Evolutionary conservation across 2,888 invertebrate species (phyloP).

Genomic region (Caenorhabditis drosophilae): DNA sequence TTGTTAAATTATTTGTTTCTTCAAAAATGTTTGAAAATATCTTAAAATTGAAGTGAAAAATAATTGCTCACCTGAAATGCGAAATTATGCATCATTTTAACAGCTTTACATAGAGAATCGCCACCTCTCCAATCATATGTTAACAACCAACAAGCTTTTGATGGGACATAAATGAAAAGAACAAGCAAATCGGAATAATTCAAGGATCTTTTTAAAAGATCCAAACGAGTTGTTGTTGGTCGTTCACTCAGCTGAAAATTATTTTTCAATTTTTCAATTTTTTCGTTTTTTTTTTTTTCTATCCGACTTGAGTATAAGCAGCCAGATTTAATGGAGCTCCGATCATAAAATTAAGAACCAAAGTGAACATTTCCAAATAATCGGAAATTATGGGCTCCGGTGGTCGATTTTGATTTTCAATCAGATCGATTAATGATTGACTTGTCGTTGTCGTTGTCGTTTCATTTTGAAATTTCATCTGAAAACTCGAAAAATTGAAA

Average conservation of each 20-base stretch:
- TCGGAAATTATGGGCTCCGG: conserved; percentile 65
- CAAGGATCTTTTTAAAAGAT: conserved; percentile 66
- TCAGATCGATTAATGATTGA: conserved; percentile 4
- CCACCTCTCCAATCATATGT: conserved; percentile 69
- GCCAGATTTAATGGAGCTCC: conserved; percentile 68
- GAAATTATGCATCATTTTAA: conserved; percentile 66
- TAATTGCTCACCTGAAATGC: conserved; percentile 61
- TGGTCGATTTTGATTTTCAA: conserved; percentile 35
- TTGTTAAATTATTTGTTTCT: conserved; percentile 1
- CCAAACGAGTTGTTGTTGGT: conserved; percentile 59
- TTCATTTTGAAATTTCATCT: background rate
- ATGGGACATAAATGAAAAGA: conserved; percentile 67
- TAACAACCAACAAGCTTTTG: conserved; percentile 62
- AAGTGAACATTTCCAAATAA: conserved; percentile 63
- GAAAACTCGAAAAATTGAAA: background rate
- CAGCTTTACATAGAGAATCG: conserved; percentile 62
- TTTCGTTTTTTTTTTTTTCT: too few relatives aligned
- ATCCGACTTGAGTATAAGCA: conserved; percentile 67
- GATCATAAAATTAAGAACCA: conserved; percentile 61
- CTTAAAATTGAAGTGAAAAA: background rate
- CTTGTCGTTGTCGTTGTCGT: background rate
- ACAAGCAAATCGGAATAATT: conserved; percentile 68
- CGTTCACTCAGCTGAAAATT: conserved; percentile 61
- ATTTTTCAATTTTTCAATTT: too few relatives aligned
- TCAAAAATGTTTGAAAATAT: background rate